Percentiles rank a stretch among this genome's conserved stretches.
Conservation (phyloP, 2,888 invertebrate species). For the Parnassius apollo region DNA sequence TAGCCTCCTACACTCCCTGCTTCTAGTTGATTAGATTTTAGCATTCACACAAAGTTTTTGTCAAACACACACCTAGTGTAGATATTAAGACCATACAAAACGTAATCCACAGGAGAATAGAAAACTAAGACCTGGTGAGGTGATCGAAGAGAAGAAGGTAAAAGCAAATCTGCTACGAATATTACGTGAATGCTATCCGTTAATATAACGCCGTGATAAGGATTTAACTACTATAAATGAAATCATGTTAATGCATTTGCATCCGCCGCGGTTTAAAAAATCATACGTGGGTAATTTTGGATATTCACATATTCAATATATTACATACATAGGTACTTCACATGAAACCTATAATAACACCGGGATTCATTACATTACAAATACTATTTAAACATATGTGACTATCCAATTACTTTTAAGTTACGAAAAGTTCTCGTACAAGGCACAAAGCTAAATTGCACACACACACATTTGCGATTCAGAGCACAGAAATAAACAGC, state of each 20-base stretch:
- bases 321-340: neutral
- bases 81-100: constrained; percentile 75
- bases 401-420: constrained; percentile 56
- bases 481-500: constrained; percentile 70
- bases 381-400: constrained; percentile 41
- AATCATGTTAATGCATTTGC: constrained; percentile 70
- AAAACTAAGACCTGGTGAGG: constrained; percentile 96
- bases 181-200: constrained; percentile 76
- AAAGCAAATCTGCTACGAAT: constrained; percentile 72
- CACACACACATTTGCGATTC: constrained; percentile 72
- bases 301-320: constrained; percentile 56
- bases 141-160: constrained; percentile 97
- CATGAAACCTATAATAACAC: neutral
- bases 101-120: constrained; percentile 88
- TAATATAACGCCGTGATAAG: constrained; percentile 74
- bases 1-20: constrained; percentile 68
- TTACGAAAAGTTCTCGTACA: constrained; percentile 60
- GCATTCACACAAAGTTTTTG: constrained; percentile 49
- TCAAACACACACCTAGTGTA: constrained; percentile 51
- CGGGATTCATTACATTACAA: neutral
- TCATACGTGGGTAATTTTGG: constrained; percentile 48
- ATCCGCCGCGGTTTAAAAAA: constrained; percentile 65
- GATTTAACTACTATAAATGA: constrained; percentile 70
- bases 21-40: constrained; percentile 58
- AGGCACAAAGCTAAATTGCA: constrained; percentile 72